A percentile compares a stretch with the other conserved stretches of the same genome.
phyloP scores from a whole-genome alignment of 2,888 invertebrate genomes.

The Maniola hyperantus region DNA sequence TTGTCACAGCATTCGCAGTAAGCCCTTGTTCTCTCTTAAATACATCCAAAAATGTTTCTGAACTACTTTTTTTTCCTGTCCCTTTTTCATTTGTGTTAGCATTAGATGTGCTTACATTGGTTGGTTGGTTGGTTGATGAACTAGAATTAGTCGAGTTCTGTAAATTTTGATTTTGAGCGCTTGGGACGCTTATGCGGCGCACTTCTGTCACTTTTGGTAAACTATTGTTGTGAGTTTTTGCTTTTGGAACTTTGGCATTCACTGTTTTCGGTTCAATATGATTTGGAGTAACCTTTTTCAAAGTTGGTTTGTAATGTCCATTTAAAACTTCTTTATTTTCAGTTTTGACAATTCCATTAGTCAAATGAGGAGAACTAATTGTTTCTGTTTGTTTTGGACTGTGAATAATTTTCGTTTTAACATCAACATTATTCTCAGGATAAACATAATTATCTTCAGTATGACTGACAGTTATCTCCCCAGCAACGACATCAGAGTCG shows the following conservation, averaged over 20 bases:
- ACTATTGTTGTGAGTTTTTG: constrained; percentile 53
- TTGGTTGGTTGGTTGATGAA: constrained; percentile 53
- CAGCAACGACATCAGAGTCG: constrained; percentile 76
- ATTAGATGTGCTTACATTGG: constrained; percentile 73
- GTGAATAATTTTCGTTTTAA: constrained; percentile 58
- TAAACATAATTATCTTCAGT: constrained; percentile 75
- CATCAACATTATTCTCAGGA: constrained; percentile 64
- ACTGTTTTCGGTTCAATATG: constrained; percentile 56
- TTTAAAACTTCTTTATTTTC: constrained; percentile 61
- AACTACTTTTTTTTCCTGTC: constrained; percentile 48
- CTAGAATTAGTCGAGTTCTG: constrained; percentile 52
- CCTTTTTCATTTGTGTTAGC: constrained; percentile 56
- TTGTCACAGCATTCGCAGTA: constrained; percentile 37
- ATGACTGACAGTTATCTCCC: constrained; percentile 75
- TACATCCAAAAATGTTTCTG: constrained; percentile 76
- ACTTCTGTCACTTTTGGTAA: constrained; percentile 52
- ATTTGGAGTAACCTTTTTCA: constrained; percentile 42
- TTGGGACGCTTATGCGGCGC: constrained; percentile 54
- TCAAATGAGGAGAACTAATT: constrained; percentile 53
- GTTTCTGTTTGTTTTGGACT: constrained; percentile 63
- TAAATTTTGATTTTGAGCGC: constrained; percentile 49
- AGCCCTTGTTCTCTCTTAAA: constrained; percentile 74
- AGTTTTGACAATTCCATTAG: constrained; percentile 67
- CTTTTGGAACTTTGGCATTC: constrained; percentile 67
- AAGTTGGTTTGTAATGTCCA: constrained; percentile 60